A percentile compares a stretch with the other conserved stretches of the same genome.
Evolutionary conservation across 2,113 vertebrate species (phyloP).

Genomic region (Mixornis gularis): DNA sequence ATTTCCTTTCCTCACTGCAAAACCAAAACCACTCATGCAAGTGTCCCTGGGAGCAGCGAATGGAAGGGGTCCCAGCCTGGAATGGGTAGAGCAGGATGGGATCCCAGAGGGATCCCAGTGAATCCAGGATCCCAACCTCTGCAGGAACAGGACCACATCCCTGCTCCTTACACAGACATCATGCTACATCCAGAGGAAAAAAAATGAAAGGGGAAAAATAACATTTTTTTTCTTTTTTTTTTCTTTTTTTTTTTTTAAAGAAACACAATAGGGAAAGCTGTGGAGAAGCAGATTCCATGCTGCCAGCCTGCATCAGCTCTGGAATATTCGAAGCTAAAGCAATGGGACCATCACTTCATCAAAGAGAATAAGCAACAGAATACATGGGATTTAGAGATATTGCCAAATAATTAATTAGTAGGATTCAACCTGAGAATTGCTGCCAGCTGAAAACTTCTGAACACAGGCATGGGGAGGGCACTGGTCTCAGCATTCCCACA

Average conservation of each 20-base stretch:
- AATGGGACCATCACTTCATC: not conserved
- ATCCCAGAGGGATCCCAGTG: not conserved
- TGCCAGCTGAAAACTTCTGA: not conserved
- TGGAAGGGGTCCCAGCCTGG: not conserved
- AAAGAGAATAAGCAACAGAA: not conserved
- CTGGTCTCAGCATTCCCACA: not conserved
- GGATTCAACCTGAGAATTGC: not conserved
- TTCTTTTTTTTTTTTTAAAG: too few species aligned
- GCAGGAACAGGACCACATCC: not conserved
- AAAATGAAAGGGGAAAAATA: not conserved
- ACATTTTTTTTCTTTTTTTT: too few species aligned
- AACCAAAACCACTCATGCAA: rapidly evolving
- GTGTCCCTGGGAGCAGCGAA: rapidly evolving
- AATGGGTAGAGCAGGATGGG: not conserved
- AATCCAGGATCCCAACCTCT: not conserved
- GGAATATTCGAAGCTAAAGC: not conserved
- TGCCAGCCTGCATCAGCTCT: not conserved
- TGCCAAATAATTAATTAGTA: not conserved
- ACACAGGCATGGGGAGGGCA: not conserved
- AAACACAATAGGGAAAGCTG: not conserved
- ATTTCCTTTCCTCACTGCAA: not conserved
- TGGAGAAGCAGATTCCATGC: not conserved
- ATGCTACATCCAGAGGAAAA: not conserved
- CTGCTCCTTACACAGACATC: not conserved
- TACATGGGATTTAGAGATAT: not conserved